Base-by-base conservation (phyloP, 2,888 invertebrate species). In the Hofmannophila pseudospretella region DNA sequence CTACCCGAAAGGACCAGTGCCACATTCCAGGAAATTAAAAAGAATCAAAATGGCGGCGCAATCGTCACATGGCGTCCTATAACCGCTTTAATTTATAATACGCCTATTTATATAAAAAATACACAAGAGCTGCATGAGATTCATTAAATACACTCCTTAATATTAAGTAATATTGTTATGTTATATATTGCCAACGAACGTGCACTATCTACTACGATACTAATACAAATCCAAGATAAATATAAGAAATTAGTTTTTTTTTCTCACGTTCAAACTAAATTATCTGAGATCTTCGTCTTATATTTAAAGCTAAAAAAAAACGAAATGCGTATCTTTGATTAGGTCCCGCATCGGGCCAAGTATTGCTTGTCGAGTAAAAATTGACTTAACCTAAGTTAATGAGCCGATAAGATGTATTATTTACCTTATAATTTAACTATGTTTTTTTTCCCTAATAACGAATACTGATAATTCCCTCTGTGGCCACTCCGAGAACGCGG, bases 261-360 rank as follows among this genome's bases (percentile, higher is more conserved):
- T 41, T 49, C 48, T 49, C 48, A 43, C 50, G 48, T 45, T 45
- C 55, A 49, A 79, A 78, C 80, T 82, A 80, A 79, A 79, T 73
- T 78, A 82, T 71, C 71, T 85, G 84, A 85, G 84, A 85, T 85
- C 84, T 73, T 72, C 76, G 67, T 63, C 75, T 74, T 78, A 78
- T 25, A 38, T 29, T 38, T 32, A 36, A 28, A 32, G 22, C 25
- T 34, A 58, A 60, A 63, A 57, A 62, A 65, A 68, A 73, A 60
- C 54, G 64, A 81, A 82, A 82, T 81, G 84, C 82, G 71, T 69
- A 64, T 78, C 81, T 80, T 80, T 76, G 82, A 78, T 50, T 48
- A 47, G 49, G 51, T 67, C 72, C 71, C 67, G 58, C 49, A 47
- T 54, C 64, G 68, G 61, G 61, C 65, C 49, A 43, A 50, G 54